Conservation (phyloP, 2,113 vertebrate genomes). For the Gallinago undulata region DNA sequence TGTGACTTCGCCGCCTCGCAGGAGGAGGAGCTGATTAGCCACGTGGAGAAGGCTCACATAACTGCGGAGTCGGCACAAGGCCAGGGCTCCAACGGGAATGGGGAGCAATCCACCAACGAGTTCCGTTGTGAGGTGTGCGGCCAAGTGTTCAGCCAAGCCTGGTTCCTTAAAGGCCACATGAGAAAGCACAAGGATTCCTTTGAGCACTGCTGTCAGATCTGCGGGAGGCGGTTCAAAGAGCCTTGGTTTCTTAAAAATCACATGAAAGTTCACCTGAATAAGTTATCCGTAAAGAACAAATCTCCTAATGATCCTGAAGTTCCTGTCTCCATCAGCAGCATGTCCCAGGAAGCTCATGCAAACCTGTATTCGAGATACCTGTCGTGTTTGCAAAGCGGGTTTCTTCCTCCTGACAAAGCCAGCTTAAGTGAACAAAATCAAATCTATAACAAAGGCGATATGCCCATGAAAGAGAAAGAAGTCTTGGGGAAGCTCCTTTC, state of each 20-base stretch:
- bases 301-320: conserved; percentile 81
- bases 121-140: conserved; percentile 97
- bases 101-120: conserved; percentile 87
- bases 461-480: conserved; percentile 94
- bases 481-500: conserved; percentile 93
- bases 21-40: conserved; percentile 96
- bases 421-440: conserved; percentile 88
- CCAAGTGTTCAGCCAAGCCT: conserved; percentile 98
- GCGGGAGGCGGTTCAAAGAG: conserved; percentile 96
- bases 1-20: conserved; percentile 96
- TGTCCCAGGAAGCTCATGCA: conserved; percentile 94
- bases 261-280: conserved; percentile 99
- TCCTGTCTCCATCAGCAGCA: conserved; percentile 83
- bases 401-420: conserved; percentile 90
- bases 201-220: conserved; percentile 98
- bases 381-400: conserved; percentile 95
- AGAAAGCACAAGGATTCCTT: conserved; percentile 99
- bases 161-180: conserved; percentile 99
- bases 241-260: conserved; percentile 99
- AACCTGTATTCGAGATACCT: conserved; percentile 95
- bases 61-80: conserved; percentile 93
- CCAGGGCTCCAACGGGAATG: conserved; percentile 80
- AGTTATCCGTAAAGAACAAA: conserved; percentile 94
- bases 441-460: conserved; percentile 89
- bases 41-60: conserved; percentile 98